Conservation (phyloP, 2,888 invertebrate species). For the Drosophila barbarae region DNA sequence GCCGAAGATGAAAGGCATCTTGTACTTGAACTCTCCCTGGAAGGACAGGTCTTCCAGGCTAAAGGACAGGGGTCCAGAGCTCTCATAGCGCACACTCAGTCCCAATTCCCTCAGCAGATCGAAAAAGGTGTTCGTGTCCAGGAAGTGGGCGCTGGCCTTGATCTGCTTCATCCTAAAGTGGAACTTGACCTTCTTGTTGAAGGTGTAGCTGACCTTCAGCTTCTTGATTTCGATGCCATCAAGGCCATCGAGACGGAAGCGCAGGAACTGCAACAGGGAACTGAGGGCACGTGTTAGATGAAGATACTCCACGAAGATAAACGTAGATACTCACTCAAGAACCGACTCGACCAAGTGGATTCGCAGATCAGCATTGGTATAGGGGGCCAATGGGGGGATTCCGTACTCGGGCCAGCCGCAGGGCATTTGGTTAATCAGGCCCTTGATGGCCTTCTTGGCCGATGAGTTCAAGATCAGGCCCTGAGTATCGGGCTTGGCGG, state of each 20-base stretch:
- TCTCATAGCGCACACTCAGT: conserved; percentile 68
- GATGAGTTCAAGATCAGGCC: conserved; percentile 71
- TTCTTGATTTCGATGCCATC: conserved; percentile 69
- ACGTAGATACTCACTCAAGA: conserved; percentile 65
- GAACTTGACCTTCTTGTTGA: conserved; percentile 72
- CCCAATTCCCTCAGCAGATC: conserved; percentile 66
- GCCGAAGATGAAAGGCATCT: conserved; percentile 73
- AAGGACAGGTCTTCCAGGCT: conserved; percentile 67
- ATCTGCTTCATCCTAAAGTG: conserved; percentile 63
- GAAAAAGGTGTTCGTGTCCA: conserved; percentile 64
- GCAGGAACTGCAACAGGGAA: conserved; percentile 60
- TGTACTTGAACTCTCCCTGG: conserved; percentile 76
- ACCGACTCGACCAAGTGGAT: conserved; percentile 60
- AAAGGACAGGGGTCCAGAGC: conserved; percentile 69
- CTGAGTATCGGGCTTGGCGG: conserved; percentile 45
- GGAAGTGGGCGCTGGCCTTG: conserved; percentile 58
- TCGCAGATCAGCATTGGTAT: conserved; percentile 72
- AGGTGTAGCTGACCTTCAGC: conserved; percentile 70
- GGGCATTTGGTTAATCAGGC: conserved; percentile 68
- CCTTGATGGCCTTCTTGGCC: conserved; percentile 67
- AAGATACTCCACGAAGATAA: too few species aligned
- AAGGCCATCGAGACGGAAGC: conserved; percentile 76
- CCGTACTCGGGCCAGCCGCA: conserved; percentile 76
- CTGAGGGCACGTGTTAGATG: conserved; percentile 35
- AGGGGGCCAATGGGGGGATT: conserved; percentile 76